Evolutionary conservation across 2,888 invertebrate species (phyloP).

Genomic region (Leptinotarsa peninsularis): DNA sequence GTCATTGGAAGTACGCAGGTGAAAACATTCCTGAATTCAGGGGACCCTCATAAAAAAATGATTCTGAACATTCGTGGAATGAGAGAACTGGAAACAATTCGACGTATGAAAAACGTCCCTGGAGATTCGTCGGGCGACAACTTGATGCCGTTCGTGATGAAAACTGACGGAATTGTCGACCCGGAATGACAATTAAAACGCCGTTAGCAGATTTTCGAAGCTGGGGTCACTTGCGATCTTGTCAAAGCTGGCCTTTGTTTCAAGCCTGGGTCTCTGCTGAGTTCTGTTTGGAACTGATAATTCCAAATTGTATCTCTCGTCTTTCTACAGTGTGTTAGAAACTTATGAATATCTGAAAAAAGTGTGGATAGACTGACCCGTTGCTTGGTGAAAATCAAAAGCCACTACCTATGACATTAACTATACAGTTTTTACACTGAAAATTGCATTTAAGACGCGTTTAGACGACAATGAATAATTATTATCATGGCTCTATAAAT

Average conservation of each 20-base stretch:
- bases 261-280: background rate
- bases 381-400: too few relatives aligned
- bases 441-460: too few relatives aligned
- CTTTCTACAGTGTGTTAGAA: background rate
- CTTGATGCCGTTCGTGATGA: constrained; percentile 2
- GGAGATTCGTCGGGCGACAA: background rate
- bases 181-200: background rate
- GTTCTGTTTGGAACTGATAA: background rate
- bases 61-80: constrained; percentile 12
- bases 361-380: too few relatives aligned
- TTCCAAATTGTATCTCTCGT: background rate
- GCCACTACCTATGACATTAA: too few relatives aligned
- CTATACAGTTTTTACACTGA: too few relatives aligned
- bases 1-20: background rate
- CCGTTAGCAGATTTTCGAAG: background rate
- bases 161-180: constrained; percentile 6
- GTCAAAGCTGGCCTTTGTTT: background rate
- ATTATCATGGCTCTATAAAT: too few relatives aligned
- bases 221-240: background rate
- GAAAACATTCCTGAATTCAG: background rate
- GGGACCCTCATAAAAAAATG: background rate
- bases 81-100: constrained; percentile 10
- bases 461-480: too few relatives aligned
- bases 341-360: background rate
- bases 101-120: constrained; percentile 9